Base-by-base conservation (phyloP, 1,140 invertebrate genomes). In the Steinernema feltiae region DNA sequence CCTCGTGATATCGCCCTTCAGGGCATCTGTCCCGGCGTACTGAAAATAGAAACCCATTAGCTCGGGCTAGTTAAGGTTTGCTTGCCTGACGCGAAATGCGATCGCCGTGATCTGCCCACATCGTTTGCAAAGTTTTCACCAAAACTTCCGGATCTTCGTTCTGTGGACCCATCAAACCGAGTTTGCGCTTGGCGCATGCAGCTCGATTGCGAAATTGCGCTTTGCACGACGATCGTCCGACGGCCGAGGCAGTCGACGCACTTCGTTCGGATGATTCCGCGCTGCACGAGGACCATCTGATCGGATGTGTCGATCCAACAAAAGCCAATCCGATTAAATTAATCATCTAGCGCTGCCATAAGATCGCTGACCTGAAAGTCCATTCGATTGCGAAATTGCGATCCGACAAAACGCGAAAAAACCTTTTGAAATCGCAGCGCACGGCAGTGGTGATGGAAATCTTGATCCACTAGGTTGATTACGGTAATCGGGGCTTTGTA, bases 361-460 rank as follows among this genome's bases (percentile, higher is more conserved):
- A 86, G 75, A 32, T 70, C 71, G 69, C 72, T 72, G 30, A 84
- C 29, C 78, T 84, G 30, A 46, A 74, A 41, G 7, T 35, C n/a
- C 0, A 76, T 32, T 0, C 53, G 27, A 32, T 76, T 0, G 15
- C 1, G 1, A 27, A 21, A 32, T 77, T 41, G 32, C 48, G 0
- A 1, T 18, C 17, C 21, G 78, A n/a, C n/a, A 78, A 63, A 72
- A 76, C 17, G 69, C 71, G 27, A 27, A 27, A 30, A 87, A 88
- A 96, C 94, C 74, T 84, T 80, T 30, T 84, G 72, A 48, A 83
- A 83, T 32, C 75, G 72, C 1, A 83, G 41, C 0, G 78, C 82
- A 18, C 83, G 75, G 73, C 95, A 98, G 87, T 97, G 94, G 87
- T 98, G 94, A 84, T 99, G 97, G 87, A 99, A 98, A 88, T 99